A percentile compares a stretch with the other conserved stretches of the same genome.
phyloP scores from a whole-genome alignment of 2,888 invertebrate species.

The Dorcus hopei region DNA sequence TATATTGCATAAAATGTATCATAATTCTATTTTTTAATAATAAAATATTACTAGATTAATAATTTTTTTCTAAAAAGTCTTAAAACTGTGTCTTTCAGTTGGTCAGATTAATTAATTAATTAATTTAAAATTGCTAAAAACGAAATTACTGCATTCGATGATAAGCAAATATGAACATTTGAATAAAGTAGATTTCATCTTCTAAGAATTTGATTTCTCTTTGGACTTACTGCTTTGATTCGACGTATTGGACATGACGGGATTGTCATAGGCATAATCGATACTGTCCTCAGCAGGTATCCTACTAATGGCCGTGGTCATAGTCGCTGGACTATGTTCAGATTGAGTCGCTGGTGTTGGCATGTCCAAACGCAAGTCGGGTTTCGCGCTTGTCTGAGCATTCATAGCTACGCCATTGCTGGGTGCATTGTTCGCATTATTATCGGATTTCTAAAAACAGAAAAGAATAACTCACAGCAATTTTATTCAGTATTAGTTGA shows the following conservation, averaged over 20 bases:
- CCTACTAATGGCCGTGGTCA: constrained; percentile 66
- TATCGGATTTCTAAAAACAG: constrained; percentile 24
- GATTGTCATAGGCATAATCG: constrained; percentile 78
- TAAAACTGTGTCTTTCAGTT: too few relatives aligned
- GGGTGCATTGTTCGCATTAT: constrained; percentile 23
- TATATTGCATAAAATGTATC: too few relatives aligned
- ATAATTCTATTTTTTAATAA: too few relatives aligned
- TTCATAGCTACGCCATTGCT: constrained; percentile 13
- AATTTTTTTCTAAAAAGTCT: too few relatives aligned
- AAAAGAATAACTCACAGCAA: background rate
- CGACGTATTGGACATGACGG: constrained; percentile 68
- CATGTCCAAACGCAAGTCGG: constrained; percentile 29
- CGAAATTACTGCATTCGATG: too few relatives aligned
- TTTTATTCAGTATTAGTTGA: background rate
- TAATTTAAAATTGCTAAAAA: too few relatives aligned
- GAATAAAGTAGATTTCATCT: too few relatives aligned
- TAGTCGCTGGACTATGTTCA: constrained; percentile 52
- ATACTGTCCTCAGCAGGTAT: constrained; percentile 76
- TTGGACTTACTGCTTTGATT: constrained; percentile 46
- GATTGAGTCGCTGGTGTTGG: constrained; percentile 30
- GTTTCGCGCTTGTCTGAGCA: constrained; percentile 12
- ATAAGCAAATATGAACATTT: too few relatives aligned
- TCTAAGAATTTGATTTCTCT: too few relatives aligned
- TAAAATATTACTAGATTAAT: too few relatives aligned
- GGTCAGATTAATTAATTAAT: too few relatives aligned